Evolutionary conservation across 2,888 invertebrate genomes (phyloP).

Genomic region (Epirrhoe alternata): DNA sequence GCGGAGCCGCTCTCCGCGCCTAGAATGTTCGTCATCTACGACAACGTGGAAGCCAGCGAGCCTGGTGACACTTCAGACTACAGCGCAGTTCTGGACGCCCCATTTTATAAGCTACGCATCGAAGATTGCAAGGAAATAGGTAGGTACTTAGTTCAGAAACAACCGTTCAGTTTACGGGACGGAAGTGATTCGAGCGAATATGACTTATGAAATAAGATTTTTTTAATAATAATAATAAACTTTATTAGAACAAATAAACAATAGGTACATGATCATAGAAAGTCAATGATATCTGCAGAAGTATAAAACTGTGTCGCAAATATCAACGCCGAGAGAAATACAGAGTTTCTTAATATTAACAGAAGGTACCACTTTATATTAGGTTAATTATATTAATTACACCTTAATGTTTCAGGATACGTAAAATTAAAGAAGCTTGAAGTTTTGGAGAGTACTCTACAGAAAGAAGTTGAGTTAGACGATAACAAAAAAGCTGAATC

Average conservation of each 20-base stretch:
- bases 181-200: no score
- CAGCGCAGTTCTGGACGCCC: conserved; percentile 84
- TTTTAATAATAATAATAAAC: no score
- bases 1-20: conserved; percentile 86
- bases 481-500: conserved; percentile 52
- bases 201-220: no score
- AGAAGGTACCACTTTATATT: no score
- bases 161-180: no score
- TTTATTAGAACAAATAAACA: no score
- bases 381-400: neutral
- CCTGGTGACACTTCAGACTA: conserved; percentile 86
- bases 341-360: no score
- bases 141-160: conserved; percentile 40
- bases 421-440: conserved; percentile 84
- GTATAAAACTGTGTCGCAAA: no score
- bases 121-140: conserved; percentile 82
- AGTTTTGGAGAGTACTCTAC: conserved; percentile 72
- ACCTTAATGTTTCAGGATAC: conserved; percentile 78
- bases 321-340: no score
- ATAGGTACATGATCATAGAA: no score
- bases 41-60: conserved; percentile 89
- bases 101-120: conserved; percentile 87
- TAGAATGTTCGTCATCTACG: conserved; percentile 88
- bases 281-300: no score
- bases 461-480: conserved; percentile 59